Percentiles rank a stretch among this genome's conserved stretches.
These are phyloP conservation scores for Heliothis subflexa DNA, from an alignment of 1,140 invertebrate species.

Conservation along the genomic window DNA sequence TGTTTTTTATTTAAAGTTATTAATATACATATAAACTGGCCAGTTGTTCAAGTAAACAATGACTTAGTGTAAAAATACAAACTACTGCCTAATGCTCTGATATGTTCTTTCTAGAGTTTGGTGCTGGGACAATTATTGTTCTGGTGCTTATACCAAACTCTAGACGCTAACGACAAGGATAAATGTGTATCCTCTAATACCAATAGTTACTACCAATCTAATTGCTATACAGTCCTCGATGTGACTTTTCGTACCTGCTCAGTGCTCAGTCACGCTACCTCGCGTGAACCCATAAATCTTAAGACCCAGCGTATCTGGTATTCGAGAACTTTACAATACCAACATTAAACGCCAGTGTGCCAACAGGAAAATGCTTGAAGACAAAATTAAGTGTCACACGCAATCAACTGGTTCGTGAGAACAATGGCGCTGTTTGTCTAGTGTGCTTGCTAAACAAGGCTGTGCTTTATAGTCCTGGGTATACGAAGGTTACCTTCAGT, in stretches of 20 bases:
- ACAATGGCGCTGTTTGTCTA: background rate
- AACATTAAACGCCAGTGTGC: background rate
- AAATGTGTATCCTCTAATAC: background rate
- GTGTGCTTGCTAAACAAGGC: background rate
- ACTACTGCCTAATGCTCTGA: too few species aligned
- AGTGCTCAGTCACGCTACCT: background rate
- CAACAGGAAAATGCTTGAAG: constrained; percentile 1
- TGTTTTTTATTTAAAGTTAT: background rate
- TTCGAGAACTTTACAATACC: background rate
- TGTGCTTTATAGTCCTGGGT: background rate
- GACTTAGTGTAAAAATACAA: too few species aligned
- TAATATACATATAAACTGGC: too few species aligned
- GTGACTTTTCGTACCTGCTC: constrained; percentile 7
- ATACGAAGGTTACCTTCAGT: background rate
- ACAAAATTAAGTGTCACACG: background rate
- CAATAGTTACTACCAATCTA: background rate
- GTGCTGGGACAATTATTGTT: too few species aligned
- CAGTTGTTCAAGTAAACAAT: too few species aligned
- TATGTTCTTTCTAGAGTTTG: too few species aligned
- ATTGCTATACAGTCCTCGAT: background rate
- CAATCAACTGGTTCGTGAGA: constrained; percentile 1
- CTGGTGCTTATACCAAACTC: too few species aligned
- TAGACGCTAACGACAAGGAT: too few species aligned
- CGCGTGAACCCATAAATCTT: background rate
- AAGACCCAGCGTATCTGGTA: background rate